These are phyloP conservation scores for Diplogasteroides magnus DNA, from an alignment of 1,140 invertebrate genomes.

Conservation along the genomic window DNA sequence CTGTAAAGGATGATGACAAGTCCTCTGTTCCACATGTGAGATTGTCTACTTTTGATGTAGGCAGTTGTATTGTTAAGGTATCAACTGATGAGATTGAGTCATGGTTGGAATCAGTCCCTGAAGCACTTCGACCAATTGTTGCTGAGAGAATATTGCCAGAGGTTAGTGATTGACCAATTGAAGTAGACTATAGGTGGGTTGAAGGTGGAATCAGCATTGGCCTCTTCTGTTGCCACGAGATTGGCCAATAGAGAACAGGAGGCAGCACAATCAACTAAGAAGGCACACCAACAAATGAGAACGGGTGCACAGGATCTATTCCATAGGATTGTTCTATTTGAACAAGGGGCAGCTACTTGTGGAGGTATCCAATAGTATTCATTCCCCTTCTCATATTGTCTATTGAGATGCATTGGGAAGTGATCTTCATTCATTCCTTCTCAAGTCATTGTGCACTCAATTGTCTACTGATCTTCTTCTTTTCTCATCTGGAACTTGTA, in stretches of 20 bases:
- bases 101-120: slow-evolving; percentile 22
- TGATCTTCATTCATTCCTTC: slow-evolving; percentile 17
- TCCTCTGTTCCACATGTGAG: background rate
- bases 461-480: slow-evolving; percentile 7
- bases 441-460: slow-evolving; percentile 15
- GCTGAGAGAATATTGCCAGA: slow-evolving; percentile 16
- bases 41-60: background rate
- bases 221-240: background rate
- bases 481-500: slow-evolving; percentile 8
- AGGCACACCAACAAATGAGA: background rate
- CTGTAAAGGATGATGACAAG: background rate
- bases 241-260: slow-evolving; percentile 1
- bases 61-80: background rate
- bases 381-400: background rate
- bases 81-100: background rate
- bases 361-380: background rate
- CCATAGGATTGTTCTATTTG: slow-evolving; percentile 12
- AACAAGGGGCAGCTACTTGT: background rate
- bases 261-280: slow-evolving; percentile 3
- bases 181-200: background rate
- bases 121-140: slow-evolving; percentile 10
- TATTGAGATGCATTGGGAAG: slow-evolving; percentile 6
- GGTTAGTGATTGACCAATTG: background rate
- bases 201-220: background rate
- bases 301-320: slow-evolving; percentile 7